Conservation (phyloP, 2,888 invertebrate genomes). For the Lepidocyrtinus sp. region DNA sequence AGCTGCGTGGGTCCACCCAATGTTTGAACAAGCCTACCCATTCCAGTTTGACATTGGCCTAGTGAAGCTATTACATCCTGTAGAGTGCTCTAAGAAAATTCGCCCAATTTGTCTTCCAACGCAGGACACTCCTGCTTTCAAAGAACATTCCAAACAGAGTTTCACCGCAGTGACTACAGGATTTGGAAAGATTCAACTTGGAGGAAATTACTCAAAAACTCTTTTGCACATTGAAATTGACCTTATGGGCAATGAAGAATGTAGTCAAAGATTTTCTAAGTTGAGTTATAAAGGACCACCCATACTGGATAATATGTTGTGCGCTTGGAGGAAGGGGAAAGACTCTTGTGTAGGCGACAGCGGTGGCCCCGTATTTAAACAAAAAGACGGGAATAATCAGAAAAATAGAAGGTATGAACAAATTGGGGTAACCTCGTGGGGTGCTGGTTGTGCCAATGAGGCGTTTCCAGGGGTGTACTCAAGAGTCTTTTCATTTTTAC, state of each 20-base stretch:
- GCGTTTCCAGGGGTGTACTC: conserved; percentile 36
- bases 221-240: conserved; percentile 27
- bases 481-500: conserved; percentile 17
- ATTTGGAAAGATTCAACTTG: conserved; percentile 30
- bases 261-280: not conserved
- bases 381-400: not conserved
- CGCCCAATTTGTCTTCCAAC: conserved; percentile 43
- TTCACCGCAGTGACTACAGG: conserved; percentile 20
- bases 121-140: not conserved
- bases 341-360: conserved; percentile 42
- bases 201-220: conserved; percentile 32
- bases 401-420: not conserved
- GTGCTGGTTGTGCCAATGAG: conserved; percentile 39
- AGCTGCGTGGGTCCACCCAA: conserved; percentile 35
- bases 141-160: not conserved
- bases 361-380: conserved; percentile 38
- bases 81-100: conserved; percentile 29
- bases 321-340: conserved; percentile 36
- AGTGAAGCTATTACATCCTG: conserved; percentile 22
- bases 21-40: conserved; percentile 33
- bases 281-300: conserved; percentile 29
- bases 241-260: conserved; percentile 16
- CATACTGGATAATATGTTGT: conserved; percentile 34
- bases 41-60: conserved; percentile 46
- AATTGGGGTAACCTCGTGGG: conserved; percentile 36